phyloP scores from a whole-genome alignment of 2,797 vertebrate genomes.

The Intellagama lesueurii region DNA sequence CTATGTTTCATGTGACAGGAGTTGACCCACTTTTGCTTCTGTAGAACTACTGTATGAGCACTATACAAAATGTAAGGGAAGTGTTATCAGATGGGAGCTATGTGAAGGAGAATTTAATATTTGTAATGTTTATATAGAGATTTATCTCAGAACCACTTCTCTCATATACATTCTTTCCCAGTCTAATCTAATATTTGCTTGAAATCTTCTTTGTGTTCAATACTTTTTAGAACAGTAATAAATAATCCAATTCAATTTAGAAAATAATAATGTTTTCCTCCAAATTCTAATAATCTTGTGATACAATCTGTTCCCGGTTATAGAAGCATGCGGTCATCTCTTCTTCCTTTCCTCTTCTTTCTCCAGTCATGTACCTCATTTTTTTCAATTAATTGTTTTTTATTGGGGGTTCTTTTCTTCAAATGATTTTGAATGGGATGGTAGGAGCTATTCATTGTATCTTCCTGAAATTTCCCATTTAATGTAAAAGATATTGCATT shows the following conservation, averaged over 20 bases:
- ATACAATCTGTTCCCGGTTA: slow-evolving; percentile 76
- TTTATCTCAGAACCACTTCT: slow-evolving; percentile 74
- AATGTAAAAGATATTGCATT: slow-evolving; percentile 59
- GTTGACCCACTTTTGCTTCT: slow-evolving; percentile 45
- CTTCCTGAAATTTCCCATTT: slow-evolving; percentile 67
- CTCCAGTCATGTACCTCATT: slow-evolving; percentile 51
- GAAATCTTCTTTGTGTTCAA: slow-evolving; percentile 76
- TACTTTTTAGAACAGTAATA: slow-evolving; percentile 80
- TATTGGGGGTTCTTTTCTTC: slow-evolving; percentile 64
- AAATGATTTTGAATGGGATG: slow-evolving; percentile 47
- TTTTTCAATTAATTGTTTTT: slow-evolving; percentile 63
- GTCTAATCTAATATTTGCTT: slow-evolving; percentile 80
- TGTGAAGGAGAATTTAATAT: slow-evolving; percentile 79
- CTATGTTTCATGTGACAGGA: slow-evolving; percentile 32
- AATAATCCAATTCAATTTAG: slow-evolving; percentile 82
- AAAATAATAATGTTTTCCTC: slow-evolving; percentile 80
- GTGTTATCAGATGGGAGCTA: slow-evolving; percentile 73
- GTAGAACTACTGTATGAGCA: slow-evolving; percentile 51
- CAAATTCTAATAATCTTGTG: slow-evolving; percentile 79
- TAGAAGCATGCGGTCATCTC: slow-evolving; percentile 76
- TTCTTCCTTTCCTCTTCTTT: slow-evolving; percentile 75
- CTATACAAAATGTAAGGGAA: slow-evolving; percentile 74
- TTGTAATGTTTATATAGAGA: slow-evolving; percentile 80
- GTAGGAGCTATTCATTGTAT: slow-evolving; percentile 50
- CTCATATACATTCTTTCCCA: slow-evolving; percentile 76